These are phyloP conservation scores for Parapsyche elsis DNA, from an alignment of 1,140 invertebrate species.

Conservation along the genomic window DNA sequence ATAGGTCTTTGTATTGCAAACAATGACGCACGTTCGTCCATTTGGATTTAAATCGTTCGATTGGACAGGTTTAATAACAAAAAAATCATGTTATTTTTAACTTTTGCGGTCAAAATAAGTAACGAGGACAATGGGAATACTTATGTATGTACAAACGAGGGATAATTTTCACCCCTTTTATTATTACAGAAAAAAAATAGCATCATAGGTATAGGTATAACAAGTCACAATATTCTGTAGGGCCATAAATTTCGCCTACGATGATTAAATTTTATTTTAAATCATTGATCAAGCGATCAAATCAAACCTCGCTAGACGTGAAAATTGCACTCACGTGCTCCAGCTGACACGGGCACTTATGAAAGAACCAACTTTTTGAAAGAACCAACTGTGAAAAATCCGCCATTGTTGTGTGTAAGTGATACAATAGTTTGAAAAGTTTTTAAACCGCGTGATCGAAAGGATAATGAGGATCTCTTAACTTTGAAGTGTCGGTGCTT, in stretches of 20 bases:
- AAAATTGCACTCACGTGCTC: background rate
- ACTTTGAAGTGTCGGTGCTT: background rate
- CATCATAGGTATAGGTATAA: too few species aligned
- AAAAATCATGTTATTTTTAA: background rate
- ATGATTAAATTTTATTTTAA: background rate
- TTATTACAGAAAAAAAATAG: background rate
- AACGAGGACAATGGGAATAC: background rate
- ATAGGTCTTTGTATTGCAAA: conserved; percentile 3
- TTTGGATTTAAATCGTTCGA: background rate
- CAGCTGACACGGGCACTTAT: conserved; percentile 10
- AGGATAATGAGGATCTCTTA: conserved; percentile 15
- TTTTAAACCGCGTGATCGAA: background rate
- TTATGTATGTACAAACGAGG: background rate
- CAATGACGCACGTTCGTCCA: conserved; percentile 7
- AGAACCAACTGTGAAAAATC: too few species aligned
- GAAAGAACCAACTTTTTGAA: too few species aligned
- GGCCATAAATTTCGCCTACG: too few species aligned
- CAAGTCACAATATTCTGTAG: too few species aligned
- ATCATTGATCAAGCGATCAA: background rate
- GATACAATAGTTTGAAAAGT: background rate
- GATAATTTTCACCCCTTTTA: conserved; percentile 20
- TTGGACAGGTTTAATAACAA: conserved; percentile 11
- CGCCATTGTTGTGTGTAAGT: too few species aligned
- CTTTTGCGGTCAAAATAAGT: background rate
- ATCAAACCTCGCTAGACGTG: background rate